Base-by-base conservation (phyloP, 2,113 vertebrate species). In the Megalops atlanticus region DNA sequence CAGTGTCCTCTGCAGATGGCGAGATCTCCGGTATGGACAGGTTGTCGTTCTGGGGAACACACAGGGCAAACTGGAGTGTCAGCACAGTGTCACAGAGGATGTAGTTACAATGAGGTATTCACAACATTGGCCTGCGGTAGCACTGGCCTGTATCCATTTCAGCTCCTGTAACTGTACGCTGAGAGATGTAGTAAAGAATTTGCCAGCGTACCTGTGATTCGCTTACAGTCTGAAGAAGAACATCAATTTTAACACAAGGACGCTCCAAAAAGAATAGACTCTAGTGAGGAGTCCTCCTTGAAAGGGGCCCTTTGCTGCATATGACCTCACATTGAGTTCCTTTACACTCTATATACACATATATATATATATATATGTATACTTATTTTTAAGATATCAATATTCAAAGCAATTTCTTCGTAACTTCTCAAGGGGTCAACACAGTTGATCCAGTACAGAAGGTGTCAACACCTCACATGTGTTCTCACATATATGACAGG, bases 41-140 rank as follows among this genome's bases (percentile, higher is more conserved):
- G 83, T 94, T 92, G 75, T 97, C 96, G 84, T 96, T 98, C 97
- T 99, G 85, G 76, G 86, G 45, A 70, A 69, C 80, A 47, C 8
- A 77, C 68, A 84, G 80, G 1, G 79, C 82, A 85, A 73, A 81
- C 87, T 71, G 76, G 40, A 52, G 3, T 64, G n/a, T 21, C 12
- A 21, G 31, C 43, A 45, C 43, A 45, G 43, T 45, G 58, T 64
- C 58, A 31, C 11, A 10, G 24, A 64, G n/a, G 58, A 64, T 64
- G 11, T n/a, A 27, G 8, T 64, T 10, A 11, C 24, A 64, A 31
- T 64, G 24, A 1, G 8, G 2, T 64, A 64, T 64, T 64, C 52
- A 58, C 18, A 45, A 45, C 43, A 18, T 52, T 52, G n/a, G 21
- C 18, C 3, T 1, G 18, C 52, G n/a, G 15, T n/a, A n/a, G 21